Percentiles rank a stretch among this genome's conserved stretches.
Conservation (phyloP, 1,140 invertebrate species). For the Tetranychus urticae region DNA sequence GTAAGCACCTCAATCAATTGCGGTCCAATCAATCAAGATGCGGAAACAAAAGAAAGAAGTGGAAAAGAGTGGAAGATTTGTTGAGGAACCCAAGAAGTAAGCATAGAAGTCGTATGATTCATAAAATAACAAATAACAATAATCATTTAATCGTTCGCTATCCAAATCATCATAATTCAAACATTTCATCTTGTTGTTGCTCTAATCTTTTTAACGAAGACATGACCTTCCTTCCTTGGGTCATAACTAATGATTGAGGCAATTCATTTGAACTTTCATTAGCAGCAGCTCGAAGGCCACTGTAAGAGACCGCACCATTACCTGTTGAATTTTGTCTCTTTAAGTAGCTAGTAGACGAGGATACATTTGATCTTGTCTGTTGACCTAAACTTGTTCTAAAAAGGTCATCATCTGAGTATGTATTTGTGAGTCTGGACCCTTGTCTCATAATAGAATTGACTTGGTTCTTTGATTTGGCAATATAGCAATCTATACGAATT, state of each 20-base stretch:
- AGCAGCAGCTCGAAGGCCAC: background rate
- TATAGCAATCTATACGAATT: slow-evolving; percentile 58
- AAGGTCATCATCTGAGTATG: slow-evolving; percentile 12
- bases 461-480: slow-evolving; percentile 55
- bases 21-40: too few relatives aligned
- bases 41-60: too few relatives aligned
- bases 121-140: too few relatives aligned
- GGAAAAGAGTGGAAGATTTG: too few relatives aligned
- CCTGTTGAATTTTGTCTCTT: background rate
- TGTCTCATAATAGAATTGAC: slow-evolving; percentile 36
- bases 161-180: slow-evolving; percentile 44
- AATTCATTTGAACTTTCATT: slow-evolving; percentile 9
- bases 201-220: slow-evolving; percentile 51
- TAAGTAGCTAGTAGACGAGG: background rate
- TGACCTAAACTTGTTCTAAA: background rate
- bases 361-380: background rate
- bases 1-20: too few relatives aligned
- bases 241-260: slow-evolving; percentile 36
- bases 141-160: too few relatives aligned
- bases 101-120: too few relatives aligned
- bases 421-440: slow-evolving; percentile 10
- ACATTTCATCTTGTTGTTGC: slow-evolving; percentile 60
- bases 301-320: background rate
- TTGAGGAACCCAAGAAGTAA: too few relatives aligned
- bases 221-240: slow-evolving; percentile 45